Base-by-base conservation (phyloP, 2,797 vertebrate species). In the Knipowitschia caucasica region DNA sequence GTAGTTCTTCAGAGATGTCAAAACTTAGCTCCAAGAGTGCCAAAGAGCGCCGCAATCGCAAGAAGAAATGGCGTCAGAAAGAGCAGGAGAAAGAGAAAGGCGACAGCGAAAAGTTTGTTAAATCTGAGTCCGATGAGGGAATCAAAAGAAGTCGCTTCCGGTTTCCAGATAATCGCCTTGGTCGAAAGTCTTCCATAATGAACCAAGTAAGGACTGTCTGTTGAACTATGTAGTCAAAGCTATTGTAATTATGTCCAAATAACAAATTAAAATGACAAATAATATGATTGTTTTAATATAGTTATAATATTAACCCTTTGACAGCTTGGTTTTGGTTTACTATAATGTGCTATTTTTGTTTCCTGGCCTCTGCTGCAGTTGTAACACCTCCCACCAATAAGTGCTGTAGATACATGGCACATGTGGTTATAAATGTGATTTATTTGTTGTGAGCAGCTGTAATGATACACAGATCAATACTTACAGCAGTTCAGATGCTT, bases 21-120 rank as follows among this genome's bases (percentile, higher is more conserved):
- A 99, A 99, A 30, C 92, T 98, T 64, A 98, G 96, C 43, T 98
- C 96, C 53, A 99, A 99, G 86, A 99, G 97, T 0, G 96, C 96
- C 69, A 99, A 99, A 75, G 97, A 99, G 75, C 91, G 95, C 0
- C 91, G 96, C 0, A 98, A 99, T 77, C 78, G 95, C 18, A 94
- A 98, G 84, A 98, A 94, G 24, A 98, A 98, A 66, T 88, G 89
- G 82, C 93, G 93, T 33, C 94, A 99, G 76, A 98, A 94, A 73
- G 96, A 98, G 59, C 91, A 96, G 59, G 94, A 95, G 5, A 96
- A 96, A 1, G 97, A 99, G 86, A 99, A 99, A 62, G 93, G 95
- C 0, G 97, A 99, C 81, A 92, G 86, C 0, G 96, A 99, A 72
- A 99, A 98, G 83, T 96, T 99, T 77, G 95, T 98, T 64, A 99